Conservation (phyloP, 2,113 vertebrate species). For the Dendrocopos noguchii region DNA sequence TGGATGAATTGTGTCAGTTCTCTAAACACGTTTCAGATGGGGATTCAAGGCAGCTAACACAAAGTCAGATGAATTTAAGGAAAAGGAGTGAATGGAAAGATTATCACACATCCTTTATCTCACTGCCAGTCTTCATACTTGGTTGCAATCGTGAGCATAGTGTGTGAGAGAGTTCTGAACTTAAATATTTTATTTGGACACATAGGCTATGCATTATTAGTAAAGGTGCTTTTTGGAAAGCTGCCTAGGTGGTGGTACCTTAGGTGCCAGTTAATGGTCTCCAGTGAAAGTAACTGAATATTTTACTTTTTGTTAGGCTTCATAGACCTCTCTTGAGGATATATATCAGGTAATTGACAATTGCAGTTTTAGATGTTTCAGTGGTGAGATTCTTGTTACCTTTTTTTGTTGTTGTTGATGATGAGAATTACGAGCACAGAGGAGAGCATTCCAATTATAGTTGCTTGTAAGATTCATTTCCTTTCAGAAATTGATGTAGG, state of each 20-base stretch:
- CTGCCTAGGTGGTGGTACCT: background rate
- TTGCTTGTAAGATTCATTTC: conserved; percentile 32
- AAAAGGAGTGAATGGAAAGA: background rate
- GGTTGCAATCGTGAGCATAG: background rate
- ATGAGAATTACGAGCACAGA: background rate
- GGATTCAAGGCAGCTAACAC: background rate
- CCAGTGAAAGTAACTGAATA: background rate
- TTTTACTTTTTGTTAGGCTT: background rate
- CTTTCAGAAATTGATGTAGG: conserved; percentile 32
- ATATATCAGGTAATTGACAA: background rate
- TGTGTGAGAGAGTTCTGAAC: background rate
- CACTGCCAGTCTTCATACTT: background rate
- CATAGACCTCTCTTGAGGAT: background rate
- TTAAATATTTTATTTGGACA: background rate
- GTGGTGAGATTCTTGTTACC: background rate
- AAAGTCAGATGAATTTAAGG: background rate
- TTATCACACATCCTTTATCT: background rate
- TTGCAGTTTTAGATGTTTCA: background rate
- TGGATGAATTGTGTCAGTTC: background rate
- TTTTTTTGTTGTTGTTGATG: background rate
- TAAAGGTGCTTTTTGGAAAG: background rate
- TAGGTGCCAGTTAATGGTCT: background rate
- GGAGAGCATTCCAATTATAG: conserved; percentile 19
- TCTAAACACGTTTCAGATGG: background rate
- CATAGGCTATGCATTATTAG: rapidly evolving